Evolutionary conservation across 2,888 invertebrate species (phyloP).

Genomic region (Sinopyrophorus schimmeli): DNA sequence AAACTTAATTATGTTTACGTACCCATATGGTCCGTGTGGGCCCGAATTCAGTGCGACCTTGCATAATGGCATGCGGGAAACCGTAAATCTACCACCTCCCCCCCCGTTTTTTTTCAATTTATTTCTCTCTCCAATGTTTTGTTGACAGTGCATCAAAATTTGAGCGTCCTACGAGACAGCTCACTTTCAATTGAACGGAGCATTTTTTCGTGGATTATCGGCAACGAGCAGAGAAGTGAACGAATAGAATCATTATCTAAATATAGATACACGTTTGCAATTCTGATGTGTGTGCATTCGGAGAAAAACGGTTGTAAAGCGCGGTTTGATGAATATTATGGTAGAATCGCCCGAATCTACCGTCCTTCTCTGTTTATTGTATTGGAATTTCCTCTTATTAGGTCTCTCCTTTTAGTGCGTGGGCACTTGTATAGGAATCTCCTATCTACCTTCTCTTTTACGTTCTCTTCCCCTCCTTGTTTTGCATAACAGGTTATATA

Average conservation of each 20-base stretch:
- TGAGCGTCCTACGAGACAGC: slow-evolving; percentile 6
- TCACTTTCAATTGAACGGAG: slow-evolving; percentile 17
- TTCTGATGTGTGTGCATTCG: slow-evolving; percentile 14
- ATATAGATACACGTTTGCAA: slow-evolving; percentile 34
- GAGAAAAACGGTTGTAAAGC: slow-evolving; percentile 13
- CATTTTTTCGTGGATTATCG: slow-evolving; percentile 26
- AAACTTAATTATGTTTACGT: slow-evolving; percentile 23
- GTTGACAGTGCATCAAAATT: neutral
- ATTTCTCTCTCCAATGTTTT: no score
- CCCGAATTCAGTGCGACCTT: no score
- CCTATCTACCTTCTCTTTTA: slow-evolving; percentile 28
- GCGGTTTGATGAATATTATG: no score
- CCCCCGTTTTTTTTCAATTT: no score
- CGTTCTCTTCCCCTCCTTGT: slow-evolving; percentile 45
- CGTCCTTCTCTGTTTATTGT: slow-evolving; percentile 40
- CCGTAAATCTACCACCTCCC: no score
- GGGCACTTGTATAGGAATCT: slow-evolving; percentile 31
- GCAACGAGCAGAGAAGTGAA: slow-evolving; percentile 26
- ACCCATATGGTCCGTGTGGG: slow-evolving; percentile 23
- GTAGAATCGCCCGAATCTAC: slow-evolving; percentile 42
- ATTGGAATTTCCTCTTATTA: slow-evolving; percentile 46
- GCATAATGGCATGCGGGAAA: no score
- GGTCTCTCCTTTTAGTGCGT: slow-evolving; percentile 35
- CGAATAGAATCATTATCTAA: slow-evolving; percentile 41
- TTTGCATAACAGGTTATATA: slow-evolving; percentile 51